Conservation (phyloP, 2,888 invertebrate genomes). For the Zaprionus bogoriensis region DNA sequence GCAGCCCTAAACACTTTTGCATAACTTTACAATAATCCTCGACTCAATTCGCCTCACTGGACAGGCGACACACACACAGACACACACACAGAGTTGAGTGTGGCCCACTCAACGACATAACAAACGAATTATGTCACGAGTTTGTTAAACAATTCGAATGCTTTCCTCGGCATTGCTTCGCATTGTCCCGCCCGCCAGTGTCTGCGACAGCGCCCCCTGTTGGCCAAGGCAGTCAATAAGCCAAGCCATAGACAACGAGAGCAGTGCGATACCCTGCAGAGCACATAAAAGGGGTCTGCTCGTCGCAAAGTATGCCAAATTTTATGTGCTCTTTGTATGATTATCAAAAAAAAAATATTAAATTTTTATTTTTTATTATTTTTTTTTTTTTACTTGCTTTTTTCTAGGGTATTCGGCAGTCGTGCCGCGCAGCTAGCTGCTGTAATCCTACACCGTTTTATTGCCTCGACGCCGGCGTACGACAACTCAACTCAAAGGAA, state of each 20-base stretch:
- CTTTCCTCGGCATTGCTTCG: slow-evolving; percentile 38
- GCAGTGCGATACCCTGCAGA: slow-evolving; percentile 27
- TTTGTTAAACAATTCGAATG: slow-evolving; percentile 68
- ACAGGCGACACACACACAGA: slow-evolving; percentile 15
- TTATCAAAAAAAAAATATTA: not conserved
- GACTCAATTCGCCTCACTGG: slow-evolving; percentile 40
- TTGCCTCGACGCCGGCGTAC: slow-evolving; percentile 68
- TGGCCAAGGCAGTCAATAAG: slow-evolving; percentile 29
- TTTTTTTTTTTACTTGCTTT: not conserved
- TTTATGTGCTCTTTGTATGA: not conserved
- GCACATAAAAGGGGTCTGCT: not conserved
- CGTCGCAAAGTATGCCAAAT: not conserved
- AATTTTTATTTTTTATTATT: not conserved
- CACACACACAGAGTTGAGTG: not conserved
- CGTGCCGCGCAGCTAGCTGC: not conserved
- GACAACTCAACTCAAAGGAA: slow-evolving; percentile 5
- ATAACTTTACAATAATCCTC: slow-evolving; percentile 57
- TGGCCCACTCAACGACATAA: slow-evolving; percentile 55
- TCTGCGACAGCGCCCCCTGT: slow-evolving; percentile 2
- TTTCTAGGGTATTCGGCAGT: slow-evolving; percentile 19
- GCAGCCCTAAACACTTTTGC: slow-evolving; percentile 48
- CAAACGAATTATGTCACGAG: slow-evolving; percentile 70
- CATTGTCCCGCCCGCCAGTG: too few species aligned
- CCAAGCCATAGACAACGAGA: slow-evolving; percentile 26
- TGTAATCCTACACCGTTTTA: slow-evolving; percentile 28